These are phyloP conservation scores for Drosophila percnosoma DNA, from an alignment of 2,888 invertebrate species.

Conservation along the genomic window DNA sequence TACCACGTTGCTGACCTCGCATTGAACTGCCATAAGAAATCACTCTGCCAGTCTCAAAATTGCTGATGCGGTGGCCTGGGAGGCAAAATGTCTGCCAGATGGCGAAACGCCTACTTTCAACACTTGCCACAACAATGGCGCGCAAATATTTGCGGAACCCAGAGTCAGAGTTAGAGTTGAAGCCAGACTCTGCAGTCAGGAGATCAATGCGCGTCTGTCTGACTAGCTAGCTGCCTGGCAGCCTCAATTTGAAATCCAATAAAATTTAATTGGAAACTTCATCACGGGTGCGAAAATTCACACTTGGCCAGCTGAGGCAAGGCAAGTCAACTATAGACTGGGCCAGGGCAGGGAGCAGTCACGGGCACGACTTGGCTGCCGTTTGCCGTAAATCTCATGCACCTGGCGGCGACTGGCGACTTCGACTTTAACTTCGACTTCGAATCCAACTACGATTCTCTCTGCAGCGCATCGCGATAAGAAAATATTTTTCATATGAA, in stretches of 20 bases:
- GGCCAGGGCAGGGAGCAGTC: constrained; percentile 53
- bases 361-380: constrained; percentile 74
- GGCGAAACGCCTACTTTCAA: constrained; percentile 75
- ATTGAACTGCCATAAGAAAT: constrained; percentile 77
- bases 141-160: constrained; percentile 75
- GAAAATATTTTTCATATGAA: constrained; percentile 76
- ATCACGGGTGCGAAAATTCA: constrained; percentile 82
- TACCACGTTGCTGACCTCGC: constrained; percentile 71
- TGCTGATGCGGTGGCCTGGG: constrained; percentile 19
- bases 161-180: constrained; percentile 11
- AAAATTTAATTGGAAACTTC: constrained; percentile 84
- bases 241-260: constrained; percentile 80
- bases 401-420: constrained; percentile 65
- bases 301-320: constrained; percentile 59
- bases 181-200: constrained; percentile 30
- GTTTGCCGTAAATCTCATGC: constrained; percentile 77
- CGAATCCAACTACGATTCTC: constrained; percentile 26
- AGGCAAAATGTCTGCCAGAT: constrained; percentile 32
- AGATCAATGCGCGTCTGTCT: constrained; percentile 61
- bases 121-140: constrained; percentile 75
- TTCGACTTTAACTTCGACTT: constrained; percentile 12
- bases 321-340: constrained; percentile 20
- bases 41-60: constrained; percentile 55
- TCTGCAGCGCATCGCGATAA: constrained; percentile 72
- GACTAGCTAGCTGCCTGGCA: constrained; percentile 48